Conservation (phyloP, 2,113 vertebrate genomes). For the Myanophis thanlyinensis region DNA sequence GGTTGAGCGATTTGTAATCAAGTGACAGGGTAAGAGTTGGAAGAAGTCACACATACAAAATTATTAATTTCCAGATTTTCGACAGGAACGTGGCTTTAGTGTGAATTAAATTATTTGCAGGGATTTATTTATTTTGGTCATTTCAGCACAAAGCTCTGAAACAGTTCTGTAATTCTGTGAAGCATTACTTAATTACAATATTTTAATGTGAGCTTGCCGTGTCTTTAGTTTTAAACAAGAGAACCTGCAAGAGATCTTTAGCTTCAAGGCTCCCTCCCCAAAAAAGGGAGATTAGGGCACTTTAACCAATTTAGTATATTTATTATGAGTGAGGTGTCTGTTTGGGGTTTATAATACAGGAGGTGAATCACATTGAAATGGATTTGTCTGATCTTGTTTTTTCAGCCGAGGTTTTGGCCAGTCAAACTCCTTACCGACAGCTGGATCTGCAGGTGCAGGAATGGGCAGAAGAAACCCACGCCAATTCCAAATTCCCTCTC, state of each 20-base stretch:
- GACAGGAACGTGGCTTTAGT: background rate
- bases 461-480: conserved; percentile 88
- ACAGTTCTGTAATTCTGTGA: background rate
- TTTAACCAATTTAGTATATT: background rate
- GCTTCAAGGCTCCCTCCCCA: background rate
- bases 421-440: conserved; percentile 92
- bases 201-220: background rate
- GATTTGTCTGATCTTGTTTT: background rate
- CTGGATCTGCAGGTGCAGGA: conserved; percentile 84
- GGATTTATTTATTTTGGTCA: background rate
- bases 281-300: background rate
- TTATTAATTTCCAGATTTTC: background rate
- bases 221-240: background rate
- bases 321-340: background rate
- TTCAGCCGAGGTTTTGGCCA: conserved; percentile 88
- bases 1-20: background rate
- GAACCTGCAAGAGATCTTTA: background rate
- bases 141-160: background rate
- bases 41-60: background rate
- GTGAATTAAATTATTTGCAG: background rate
- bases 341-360: background rate
- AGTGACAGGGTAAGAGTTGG: background rate
- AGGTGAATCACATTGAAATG: background rate
- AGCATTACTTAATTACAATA: background rate
- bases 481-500: conserved; percentile 94